A percentile compares a stretch with the other conserved stretches of the same genome.
Conservation (phyloP, 37 sponge, comb jelly and placozoan genomes). For the Crambe crambe region DNA sequence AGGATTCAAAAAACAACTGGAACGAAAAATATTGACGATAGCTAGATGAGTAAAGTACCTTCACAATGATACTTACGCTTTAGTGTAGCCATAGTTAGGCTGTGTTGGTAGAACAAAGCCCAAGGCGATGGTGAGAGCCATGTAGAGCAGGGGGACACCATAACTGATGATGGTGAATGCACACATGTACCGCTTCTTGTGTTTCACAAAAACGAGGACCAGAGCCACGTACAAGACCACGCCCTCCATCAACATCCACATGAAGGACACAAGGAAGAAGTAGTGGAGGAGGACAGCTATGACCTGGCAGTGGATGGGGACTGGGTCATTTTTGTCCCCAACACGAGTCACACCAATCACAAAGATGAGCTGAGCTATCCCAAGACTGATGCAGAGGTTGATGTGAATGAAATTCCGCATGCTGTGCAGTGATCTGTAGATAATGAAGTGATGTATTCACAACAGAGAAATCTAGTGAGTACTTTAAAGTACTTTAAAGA, state of each 20-base stretch:
- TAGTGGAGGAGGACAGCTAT: conserved; percentile 56
- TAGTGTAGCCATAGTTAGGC: conserved; percentile 1
- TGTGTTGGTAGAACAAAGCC: conserved; percentile 1
- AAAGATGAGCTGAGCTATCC: conserved; percentile 50
- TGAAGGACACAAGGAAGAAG: conserved; percentile 62
- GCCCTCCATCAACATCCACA: conserved; percentile 88
- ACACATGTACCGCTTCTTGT: neutral
- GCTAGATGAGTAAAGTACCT: neutral
- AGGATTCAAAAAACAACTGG: conserved; percentile 52
- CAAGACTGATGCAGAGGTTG: conserved; percentile 55
- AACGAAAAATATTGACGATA: neutral
- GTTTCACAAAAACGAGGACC: conserved; percentile 53
- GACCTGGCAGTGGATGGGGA: conserved; percentile 15
- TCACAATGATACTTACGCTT: conserved; percentile 6
- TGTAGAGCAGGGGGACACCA: conserved; percentile 33
- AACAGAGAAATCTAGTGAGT: neutral
- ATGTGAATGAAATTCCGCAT: conserved; percentile 61
- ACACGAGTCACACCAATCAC: conserved; percentile 30
- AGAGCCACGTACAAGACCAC: conserved; percentile 61
- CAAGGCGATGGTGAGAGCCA: conserved; percentile 9
- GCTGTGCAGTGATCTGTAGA: conserved; percentile 44
- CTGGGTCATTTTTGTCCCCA: neutral
- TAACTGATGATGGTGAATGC: conserved; percentile 32
- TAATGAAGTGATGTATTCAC: neutral
- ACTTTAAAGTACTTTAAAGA: neutral